phyloP scores from a whole-genome alignment of 2,797 vertebrate species.

The Megalops cyprinoides region DNA sequence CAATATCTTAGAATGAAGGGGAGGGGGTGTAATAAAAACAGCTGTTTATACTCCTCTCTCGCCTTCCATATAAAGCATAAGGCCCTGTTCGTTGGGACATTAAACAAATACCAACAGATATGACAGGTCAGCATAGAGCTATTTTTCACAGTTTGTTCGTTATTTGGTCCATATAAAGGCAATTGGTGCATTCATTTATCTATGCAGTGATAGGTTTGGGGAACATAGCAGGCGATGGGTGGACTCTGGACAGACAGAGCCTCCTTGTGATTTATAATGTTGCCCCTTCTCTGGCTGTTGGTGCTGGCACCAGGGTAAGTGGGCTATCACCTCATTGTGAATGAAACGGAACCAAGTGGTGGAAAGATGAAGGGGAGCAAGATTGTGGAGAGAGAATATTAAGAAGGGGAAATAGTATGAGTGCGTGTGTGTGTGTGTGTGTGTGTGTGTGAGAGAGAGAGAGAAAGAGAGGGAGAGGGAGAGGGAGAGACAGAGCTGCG shows the following conservation, averaged over 20 bases:
- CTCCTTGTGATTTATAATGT: too few relatives aligned
- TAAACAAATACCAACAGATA: slow-evolving; percentile 56
- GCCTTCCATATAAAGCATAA: slow-evolving; percentile 24
- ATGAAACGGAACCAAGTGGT: too few relatives aligned
- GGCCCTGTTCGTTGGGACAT: slow-evolving; percentile 43
- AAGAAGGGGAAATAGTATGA: too few relatives aligned
- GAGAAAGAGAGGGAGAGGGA: too few relatives aligned
- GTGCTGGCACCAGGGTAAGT: too few relatives aligned
- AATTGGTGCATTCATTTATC: background rate
- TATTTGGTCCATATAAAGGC: background rate
- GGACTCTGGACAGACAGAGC: background rate
- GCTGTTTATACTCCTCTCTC: slow-evolving; percentile 21
- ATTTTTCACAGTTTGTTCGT: background rate
- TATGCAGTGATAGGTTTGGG: background rate
- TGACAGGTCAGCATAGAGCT: slow-evolving; percentile 29
- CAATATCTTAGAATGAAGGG: background rate
- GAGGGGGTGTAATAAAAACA: background rate
- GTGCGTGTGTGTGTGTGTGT: too few relatives aligned
- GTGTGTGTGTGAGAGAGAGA: too few relatives aligned
- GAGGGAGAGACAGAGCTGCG: too few relatives aligned
- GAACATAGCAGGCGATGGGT: background rate
- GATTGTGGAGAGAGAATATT: too few relatives aligned
- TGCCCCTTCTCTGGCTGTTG: too few relatives aligned
- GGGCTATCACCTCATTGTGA: too few relatives aligned
- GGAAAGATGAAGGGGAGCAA: too few relatives aligned